Evolutionary conservation across 2,113 vertebrate species (phyloP).

Genomic region (Nycticorax nycticorax): DNA sequence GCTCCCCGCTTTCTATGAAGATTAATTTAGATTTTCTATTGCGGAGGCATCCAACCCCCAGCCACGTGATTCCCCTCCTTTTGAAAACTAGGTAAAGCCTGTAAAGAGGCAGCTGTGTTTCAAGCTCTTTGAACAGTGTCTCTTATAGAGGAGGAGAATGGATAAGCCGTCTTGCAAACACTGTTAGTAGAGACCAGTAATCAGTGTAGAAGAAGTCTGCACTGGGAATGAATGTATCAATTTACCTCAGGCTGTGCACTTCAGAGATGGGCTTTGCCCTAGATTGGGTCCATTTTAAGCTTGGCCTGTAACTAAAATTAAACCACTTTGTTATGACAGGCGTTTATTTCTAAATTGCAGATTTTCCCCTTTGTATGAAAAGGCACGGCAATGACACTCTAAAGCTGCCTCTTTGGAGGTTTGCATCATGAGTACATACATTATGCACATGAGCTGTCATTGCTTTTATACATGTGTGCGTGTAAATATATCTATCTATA

Average conservation of each 20-base stretch:
- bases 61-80: constrained; percentile 58
- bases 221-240: constrained; percentile 72
- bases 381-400: background rate
- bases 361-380: background rate
- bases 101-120: constrained; percentile 75
- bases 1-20: constrained; percentile 60
- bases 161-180: constrained; percentile 79
- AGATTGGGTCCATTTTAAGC: constrained; percentile 19
- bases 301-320: background rate
- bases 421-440: background rate
- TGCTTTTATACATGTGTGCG: background rate
- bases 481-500: background rate
- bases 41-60: constrained; percentile 38
- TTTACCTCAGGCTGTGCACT: constrained; percentile 63
- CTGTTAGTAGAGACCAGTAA: constrained; percentile 63
- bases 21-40: constrained; percentile 77
- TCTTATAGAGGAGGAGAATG: constrained; percentile 69
- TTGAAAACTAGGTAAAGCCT: constrained; percentile 67
- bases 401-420: background rate
- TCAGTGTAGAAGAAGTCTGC: constrained; percentile 58
- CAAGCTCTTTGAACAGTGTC: constrained; percentile 71
- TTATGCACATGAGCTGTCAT: background rate
- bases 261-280: constrained; percentile 55
- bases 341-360: background rate
- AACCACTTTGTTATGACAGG: constrained; percentile 11